Conservation (phyloP, 2,113 vertebrate species). For the Osmerus eperlanus region DNA sequence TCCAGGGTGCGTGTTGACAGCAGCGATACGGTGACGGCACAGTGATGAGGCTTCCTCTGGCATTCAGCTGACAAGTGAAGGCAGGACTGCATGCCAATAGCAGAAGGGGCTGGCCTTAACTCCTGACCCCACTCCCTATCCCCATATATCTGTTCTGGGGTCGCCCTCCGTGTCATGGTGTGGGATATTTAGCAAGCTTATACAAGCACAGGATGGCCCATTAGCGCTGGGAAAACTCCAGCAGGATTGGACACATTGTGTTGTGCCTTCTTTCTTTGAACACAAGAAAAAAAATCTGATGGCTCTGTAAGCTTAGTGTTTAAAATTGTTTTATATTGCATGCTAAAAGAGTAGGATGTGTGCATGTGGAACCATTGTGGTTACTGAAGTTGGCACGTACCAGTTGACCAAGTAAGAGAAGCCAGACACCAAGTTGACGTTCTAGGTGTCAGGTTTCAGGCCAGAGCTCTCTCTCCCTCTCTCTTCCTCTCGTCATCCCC, state of each 20-base stretch:
- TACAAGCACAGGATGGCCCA: conserved; percentile 58
- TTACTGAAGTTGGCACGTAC: conserved; percentile 61
- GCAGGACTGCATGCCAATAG: conserved; percentile 54
- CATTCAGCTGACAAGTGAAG: conserved; percentile 65
- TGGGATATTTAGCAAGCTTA: conserved; percentile 65
- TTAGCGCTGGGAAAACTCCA: conserved; percentile 31
- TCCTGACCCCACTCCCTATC: conserved; percentile 63
- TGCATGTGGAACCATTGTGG: conserved; percentile 57
- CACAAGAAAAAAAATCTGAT: too few species aligned
- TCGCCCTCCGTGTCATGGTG: conserved; percentile 52
- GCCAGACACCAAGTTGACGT: conserved; percentile 67
- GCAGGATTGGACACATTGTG: conserved; percentile 32
- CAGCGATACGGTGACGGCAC: conserved; percentile 48
- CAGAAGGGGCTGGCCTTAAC: conserved; percentile 56
- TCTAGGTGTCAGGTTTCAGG: conserved; percentile 70
- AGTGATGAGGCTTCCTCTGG: conserved; percentile 55
- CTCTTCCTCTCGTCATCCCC: background rate
- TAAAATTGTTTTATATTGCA: background rate
- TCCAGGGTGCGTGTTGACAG: conserved; percentile 59
- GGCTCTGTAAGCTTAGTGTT: too few species aligned
- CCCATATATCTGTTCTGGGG: conserved; percentile 48
- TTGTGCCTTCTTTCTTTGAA: conserved; percentile 39
- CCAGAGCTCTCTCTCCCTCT: conserved; percentile 23
- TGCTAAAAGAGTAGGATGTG: conserved; percentile 38
- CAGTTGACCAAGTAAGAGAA: conserved; percentile 68